Percentiles rank a stretch among this genome's conserved stretches.
Evolutionary conservation across 92 coral and sea anemone genomes (phyloP).

Genomic region (Scolanthus callimorphus): DNA sequence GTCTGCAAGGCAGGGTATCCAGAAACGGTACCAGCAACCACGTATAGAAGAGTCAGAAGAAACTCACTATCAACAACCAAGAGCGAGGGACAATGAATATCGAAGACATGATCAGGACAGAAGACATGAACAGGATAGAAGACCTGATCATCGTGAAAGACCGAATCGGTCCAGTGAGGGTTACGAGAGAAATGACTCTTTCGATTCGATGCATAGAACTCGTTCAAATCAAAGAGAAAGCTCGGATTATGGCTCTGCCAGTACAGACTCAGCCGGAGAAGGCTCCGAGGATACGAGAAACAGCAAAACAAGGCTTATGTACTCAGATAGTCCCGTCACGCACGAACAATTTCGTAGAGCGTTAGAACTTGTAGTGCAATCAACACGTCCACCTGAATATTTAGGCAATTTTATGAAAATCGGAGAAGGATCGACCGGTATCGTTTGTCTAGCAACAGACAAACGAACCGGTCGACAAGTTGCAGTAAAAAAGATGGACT

Average conservation of each 20-base stretch:
- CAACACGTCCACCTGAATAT: constrained; percentile 69
- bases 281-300: constrained; percentile 53
- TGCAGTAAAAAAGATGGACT: constrained; percentile 98
- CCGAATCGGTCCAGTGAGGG: constrained; percentile 23
- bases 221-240: constrained; percentile 60
- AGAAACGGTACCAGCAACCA: constrained; percentile 5
- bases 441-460: constrained; percentile 95
- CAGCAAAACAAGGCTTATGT: constrained; percentile 91
- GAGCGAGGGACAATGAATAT: constrained; percentile 19
- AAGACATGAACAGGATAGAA: constrained; percentile 4
- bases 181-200: constrained; percentile 12
- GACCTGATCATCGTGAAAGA: constrained; percentile 18
- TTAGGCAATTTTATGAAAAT: constrained; percentile 96
- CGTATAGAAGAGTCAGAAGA: constrained; percentile 26
- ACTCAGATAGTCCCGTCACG: constrained; percentile 87
- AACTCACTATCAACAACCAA: constrained; percentile 11
- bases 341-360: constrained; percentile 96
- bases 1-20: constrained; percentile 42
- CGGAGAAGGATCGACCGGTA: constrained; percentile 98
- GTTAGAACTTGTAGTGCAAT: constrained; percentile 79
- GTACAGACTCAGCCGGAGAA: constrained; percentile 81
- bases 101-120: constrained; percentile 16
- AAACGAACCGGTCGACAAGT: constrained; percentile 88
- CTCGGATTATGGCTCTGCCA: constrained; percentile 88
- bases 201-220: constrained; percentile 12